A percentile compares a stretch with the other conserved stretches of the same genome.
These are phyloP conservation scores for Biston betularia DNA, from an alignment of 2,888 invertebrate genomes.

Conservation along the genomic window DNA sequence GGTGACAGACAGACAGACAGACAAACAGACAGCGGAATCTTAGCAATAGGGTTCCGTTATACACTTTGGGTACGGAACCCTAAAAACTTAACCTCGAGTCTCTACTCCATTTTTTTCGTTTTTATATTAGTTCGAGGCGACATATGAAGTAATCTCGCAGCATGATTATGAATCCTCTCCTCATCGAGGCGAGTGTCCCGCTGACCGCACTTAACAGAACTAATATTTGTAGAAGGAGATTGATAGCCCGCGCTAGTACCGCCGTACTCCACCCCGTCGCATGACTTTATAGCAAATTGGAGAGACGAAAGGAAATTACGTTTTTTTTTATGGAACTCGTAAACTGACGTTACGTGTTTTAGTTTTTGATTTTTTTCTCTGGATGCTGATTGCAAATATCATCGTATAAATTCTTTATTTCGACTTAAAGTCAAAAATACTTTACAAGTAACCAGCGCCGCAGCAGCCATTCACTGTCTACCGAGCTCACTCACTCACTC, in stretches of 20 bases:
- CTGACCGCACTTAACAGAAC: conserved; percentile 22
- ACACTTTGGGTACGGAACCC: too few relatives aligned
- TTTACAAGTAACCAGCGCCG: too few relatives aligned
- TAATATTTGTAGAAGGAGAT: conserved; percentile 30
- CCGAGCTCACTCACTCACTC: too few relatives aligned
- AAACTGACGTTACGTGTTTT: conserved; percentile 25
- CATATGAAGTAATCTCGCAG: not conserved
- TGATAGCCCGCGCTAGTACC: conserved; percentile 14
- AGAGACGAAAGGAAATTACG: conserved; percentile 22
- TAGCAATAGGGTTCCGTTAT: too few relatives aligned
- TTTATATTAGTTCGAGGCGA: too few relatives aligned
- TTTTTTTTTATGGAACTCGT: conserved; percentile 31
- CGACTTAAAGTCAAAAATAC: too few relatives aligned
- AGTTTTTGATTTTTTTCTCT: conserved; percentile 15
- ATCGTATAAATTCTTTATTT: too few relatives aligned
- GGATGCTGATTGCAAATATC: conserved; percentile 13
- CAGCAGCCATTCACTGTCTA: too few relatives aligned
- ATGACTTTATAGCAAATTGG: conserved; percentile 19
- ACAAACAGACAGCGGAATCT: too few relatives aligned
- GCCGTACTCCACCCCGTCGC: not conserved
- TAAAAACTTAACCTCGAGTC: too few relatives aligned
- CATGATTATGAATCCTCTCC: not conserved
- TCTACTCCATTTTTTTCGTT: too few relatives aligned
- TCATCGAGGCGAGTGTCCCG: not conserved
- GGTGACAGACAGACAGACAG: too few relatives aligned